Conservation (phyloP, 2,888 invertebrate species). For the Callosobruchus maculatus region DNA sequence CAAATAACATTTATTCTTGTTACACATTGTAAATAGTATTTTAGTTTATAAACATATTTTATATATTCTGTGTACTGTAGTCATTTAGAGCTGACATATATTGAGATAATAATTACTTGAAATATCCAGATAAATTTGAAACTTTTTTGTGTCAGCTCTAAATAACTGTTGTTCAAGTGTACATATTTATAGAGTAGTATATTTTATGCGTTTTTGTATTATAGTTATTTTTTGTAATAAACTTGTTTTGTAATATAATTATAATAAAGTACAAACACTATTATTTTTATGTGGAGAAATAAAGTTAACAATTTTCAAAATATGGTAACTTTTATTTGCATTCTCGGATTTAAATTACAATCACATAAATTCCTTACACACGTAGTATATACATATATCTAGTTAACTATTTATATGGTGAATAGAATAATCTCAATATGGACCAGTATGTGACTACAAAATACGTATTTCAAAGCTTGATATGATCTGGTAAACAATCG, state of each 20-base stretch:
- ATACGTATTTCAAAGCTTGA: no score
- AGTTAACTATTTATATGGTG: background rate
- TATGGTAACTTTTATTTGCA: background rate
- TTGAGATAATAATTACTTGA: no score
- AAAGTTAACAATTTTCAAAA: background rate
- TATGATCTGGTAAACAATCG: no score
- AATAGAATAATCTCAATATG: background rate
- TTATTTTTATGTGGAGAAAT: background rate
- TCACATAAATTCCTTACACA: background rate
- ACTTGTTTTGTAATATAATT: background rate
- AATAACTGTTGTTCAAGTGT: background rate
- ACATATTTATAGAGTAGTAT: background rate
- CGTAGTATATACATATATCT: background rate
- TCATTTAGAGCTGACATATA: background rate
- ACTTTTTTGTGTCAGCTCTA: background rate
- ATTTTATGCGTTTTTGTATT: background rate
- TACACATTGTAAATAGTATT: background rate
- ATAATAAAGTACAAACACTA: background rate
- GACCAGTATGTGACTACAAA: background rate
- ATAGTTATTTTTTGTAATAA: background rate
- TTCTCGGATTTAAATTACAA: background rate
- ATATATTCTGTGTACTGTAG: background rate
- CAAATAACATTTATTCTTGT: background rate
- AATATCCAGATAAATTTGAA: no score
- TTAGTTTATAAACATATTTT: background rate